Percentiles rank a stretch among this genome's conserved stretches.
phyloP scores from a whole-genome alignment of 2,113 vertebrate species.

The Probosciger aterrimus region DNA sequence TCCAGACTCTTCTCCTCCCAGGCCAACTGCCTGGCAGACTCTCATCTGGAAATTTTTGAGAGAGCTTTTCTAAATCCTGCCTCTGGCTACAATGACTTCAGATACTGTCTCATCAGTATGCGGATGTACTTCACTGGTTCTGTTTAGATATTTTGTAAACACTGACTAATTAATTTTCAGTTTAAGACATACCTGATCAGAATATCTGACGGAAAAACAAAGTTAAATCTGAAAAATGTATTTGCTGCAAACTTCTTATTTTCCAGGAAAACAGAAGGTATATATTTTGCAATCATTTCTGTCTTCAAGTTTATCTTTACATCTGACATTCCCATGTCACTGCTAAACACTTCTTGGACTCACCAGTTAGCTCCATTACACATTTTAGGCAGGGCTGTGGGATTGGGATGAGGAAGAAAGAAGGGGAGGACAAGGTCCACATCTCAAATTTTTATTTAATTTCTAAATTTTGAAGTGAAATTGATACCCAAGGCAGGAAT shows the following conservation, averaged over 20 bases:
- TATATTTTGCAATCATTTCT: neutral
- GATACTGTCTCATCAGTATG: slow-evolving; percentile 24
- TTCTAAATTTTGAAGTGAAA: neutral
- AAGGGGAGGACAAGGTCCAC: neutral
- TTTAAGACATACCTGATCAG: slow-evolving; percentile 5
- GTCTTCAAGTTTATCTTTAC: neutral
- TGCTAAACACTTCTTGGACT: neutral
- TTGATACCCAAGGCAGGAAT: neutral
- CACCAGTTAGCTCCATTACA: neutral
- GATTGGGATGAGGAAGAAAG: neutral
- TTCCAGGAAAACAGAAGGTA: neutral
- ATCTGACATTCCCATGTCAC: neutral
- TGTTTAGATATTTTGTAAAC: slow-evolving; percentile 41
- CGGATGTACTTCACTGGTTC: slow-evolving; percentile 1
- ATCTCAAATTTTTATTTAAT: neutral
- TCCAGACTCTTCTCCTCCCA: neutral
- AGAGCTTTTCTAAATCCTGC: slow-evolving; percentile 43
- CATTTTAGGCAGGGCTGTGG: rapidly evolving
- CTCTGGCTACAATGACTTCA: slow-evolving; percentile 23
- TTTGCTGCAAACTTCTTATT: neutral
- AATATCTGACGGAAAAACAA: neutral
- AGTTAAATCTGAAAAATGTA: neutral
- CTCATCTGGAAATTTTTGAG: slow-evolving; percentile 31
- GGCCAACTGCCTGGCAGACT: slow-evolving; percentile 10
- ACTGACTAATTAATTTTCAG: slow-evolving; percentile 53